Base-by-base conservation (phyloP, 2,888 invertebrate genomes). In the Nomada fabriciana region DNA sequence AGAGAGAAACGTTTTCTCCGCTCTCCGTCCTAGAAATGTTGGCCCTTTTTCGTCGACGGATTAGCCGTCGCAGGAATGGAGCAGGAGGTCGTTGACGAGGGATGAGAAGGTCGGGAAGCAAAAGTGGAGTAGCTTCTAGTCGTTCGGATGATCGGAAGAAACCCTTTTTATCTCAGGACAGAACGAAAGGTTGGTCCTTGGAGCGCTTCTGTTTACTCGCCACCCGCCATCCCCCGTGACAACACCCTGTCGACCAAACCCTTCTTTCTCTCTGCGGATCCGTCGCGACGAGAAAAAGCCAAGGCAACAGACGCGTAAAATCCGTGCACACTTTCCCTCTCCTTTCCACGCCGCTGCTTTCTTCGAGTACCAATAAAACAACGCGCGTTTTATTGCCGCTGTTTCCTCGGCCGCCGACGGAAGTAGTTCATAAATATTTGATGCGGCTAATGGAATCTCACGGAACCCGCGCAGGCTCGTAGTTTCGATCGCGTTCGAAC, bases 401-500 rank as follows among this genome's bases (percentile, higher is more conserved):
- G 72, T 67, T 77, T 60, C 50, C 82, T 29, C 70, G 50, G 50
- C 64, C 43, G 25, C 20, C 63, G 50, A 57, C 47, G 60, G 59
- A 64, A 74, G 68, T 25, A 55, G 77, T 81, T 73, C 77, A 82
- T 83, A 83, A 83, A 83, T 82, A 82, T 83, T 82, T 82, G 82
- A 82, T 70, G 64, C 82, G 55, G 20, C 65, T 83, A 83, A 83
- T 83, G 77, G 77, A 83, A 83, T 77, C 72, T 73, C 55, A 23
- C 57, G 60, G 29, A 36, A n/a, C 18, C 42, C n/a, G 57, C 53
- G 47, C 59, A 65, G 57, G 55, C 65, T 55, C 72, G 67, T 11
- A 18, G 50, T 23, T 68, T 80, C 69, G 75, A 74, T 75, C 76
- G 60, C 15, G 20, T 18, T 50, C 60, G 23, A 23, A 42, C 53